phyloP scores from a whole-genome alignment of 2,888 invertebrate genomes.

The Hecatera dysodea region DNA sequence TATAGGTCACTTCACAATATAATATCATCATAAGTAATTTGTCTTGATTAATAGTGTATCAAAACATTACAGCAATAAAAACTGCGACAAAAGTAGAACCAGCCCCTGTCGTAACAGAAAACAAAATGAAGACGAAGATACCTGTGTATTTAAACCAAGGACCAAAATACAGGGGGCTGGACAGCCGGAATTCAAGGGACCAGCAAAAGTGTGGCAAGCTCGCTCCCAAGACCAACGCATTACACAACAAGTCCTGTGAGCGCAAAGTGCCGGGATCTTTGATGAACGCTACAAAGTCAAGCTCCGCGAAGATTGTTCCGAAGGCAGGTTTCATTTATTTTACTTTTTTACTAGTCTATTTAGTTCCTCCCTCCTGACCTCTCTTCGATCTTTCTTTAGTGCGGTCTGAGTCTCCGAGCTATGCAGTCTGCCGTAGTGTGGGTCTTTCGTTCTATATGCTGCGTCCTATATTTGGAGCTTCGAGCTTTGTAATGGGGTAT shows the following conservation, averaged over 20 bases:
- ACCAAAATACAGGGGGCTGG: constrained; percentile 53
- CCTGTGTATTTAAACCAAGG: constrained; percentile 77
- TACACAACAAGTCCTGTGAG: constrained; percentile 61
- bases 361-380: too few species aligned
- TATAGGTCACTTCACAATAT: not conserved
- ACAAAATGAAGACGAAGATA: constrained; percentile 77
- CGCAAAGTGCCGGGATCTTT: constrained; percentile 78
- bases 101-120: constrained; percentile 1
- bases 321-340: constrained; percentile 62
- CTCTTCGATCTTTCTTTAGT: too few species aligned
- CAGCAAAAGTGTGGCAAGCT: constrained; percentile 39
- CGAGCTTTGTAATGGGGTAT: too few species aligned
- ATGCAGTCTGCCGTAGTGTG: too few species aligned
- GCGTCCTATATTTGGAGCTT: too few species aligned
- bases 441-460: too few species aligned
- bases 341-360: too few species aligned
- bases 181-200: constrained; percentile 56
- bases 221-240: constrained; percentile 20
- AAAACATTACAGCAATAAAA: constrained; percentile 69
- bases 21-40: not conserved
- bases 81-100: constrained; percentile 62
- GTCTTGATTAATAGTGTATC: not conserved
- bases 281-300: constrained; percentile 91
- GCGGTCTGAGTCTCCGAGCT: too few species aligned
- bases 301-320: constrained; percentile 90